These are phyloP conservation scores for Tetramorium alpestre DNA, from an alignment of 1,140 invertebrate genomes.

Conservation along the genomic window DNA sequence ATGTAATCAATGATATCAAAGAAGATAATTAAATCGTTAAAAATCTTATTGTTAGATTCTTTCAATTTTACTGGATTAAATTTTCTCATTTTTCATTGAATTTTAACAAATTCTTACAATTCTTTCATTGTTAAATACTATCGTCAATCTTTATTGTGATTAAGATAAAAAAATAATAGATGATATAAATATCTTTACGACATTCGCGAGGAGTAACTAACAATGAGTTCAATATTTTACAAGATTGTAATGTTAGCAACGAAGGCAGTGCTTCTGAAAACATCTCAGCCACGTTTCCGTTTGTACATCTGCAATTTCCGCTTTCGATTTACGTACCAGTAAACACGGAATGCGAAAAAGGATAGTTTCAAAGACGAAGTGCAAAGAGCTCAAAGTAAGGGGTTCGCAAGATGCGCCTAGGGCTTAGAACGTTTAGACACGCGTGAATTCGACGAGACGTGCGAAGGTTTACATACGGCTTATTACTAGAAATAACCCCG, in stretches of 20 bases:
- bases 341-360: background rate
- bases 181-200: background rate
- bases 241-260: background rate
- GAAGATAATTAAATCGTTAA: background rate
- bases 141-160: no score
- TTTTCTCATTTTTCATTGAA: background rate
- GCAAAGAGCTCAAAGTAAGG: background rate
- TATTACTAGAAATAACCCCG: conserved; percentile 35
- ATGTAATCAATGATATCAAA: background rate
- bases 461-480: conserved; percentile 22
- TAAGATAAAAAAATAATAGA: background rate
- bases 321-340: conserved; percentile 1
- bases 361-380: background rate
- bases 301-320: background rate
- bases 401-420: background rate
- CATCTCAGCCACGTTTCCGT: background rate
- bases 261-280: background rate
- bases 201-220: background rate
- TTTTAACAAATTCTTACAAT: background rate
- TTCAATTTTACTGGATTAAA: background rate
- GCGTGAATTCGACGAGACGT: conserved; percentile 4
- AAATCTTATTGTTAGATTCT: background rate
- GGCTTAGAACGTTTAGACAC: background rate
- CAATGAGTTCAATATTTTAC: background rate
- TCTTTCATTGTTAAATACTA: background rate